Base-by-base conservation (phyloP, 2,797 vertebrate species). In the Agapornis canus region DNA sequence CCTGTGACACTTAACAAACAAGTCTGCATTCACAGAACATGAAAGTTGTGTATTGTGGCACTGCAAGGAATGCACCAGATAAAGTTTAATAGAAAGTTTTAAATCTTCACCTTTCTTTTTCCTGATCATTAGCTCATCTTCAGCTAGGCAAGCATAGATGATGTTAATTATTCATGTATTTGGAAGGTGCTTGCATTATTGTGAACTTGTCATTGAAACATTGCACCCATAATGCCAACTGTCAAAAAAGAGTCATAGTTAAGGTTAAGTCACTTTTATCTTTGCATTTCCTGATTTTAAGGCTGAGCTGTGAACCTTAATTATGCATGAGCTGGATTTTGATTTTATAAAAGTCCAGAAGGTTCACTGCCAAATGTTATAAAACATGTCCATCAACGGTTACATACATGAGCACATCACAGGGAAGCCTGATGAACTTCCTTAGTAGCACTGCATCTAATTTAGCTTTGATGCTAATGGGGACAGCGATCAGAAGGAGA, bases 321-420 rank as follows among this genome's bases (percentile, higher is more conserved):
- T 87, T 96, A 95, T 95, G 47, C 82, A 89, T 76, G 72, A 89
- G 60, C 51, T 54, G 73, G 20, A 29, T 45, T 63, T 66, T 32
- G 35, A 31, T 79, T 68, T 90, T 89, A 54, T 25, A 57, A 66
- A 89, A 90, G 60, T 77, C 80, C 85, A 92, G 90, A 92, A 86
- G 47, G 54, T 91, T 94, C 84, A 59, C 66, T 90, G 54, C 75
- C 87, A 95, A 94, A 95, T 95, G 85, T 95, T 96, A 84, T 86
- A 81, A 95, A 95, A 95, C 82, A 77, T 83, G 85, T 93, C 93
- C 56, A 61, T 91, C 77, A 90, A 56, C 1, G 10, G 88, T 87
- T 95, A 77, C 78, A 70, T 93, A 96, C 70, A 89, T 85, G 69
- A 95, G 76, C 69, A 83, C 80, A 77, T 77, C 78, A 71, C 72